These are phyloP conservation scores for Drosophila ochracea DNA, from an alignment of 2,888 invertebrate species.

Conservation along the genomic window DNA sequence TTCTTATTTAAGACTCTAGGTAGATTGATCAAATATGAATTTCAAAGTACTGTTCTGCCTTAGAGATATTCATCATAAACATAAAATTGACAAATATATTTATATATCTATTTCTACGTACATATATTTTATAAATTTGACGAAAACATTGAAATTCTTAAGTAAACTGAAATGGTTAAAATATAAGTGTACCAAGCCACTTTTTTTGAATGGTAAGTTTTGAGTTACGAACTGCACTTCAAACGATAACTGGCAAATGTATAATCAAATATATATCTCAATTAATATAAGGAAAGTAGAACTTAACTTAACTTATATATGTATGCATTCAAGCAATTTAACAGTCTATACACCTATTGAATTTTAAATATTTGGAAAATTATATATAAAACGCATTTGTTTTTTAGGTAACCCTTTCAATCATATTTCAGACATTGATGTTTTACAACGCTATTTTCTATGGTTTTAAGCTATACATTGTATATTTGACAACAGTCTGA, in stretches of 20 bases:
- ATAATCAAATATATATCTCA: no score
- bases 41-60: not conserved
- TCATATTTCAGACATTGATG: not conserved
- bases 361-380: not conserved
- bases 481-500: not conserved
- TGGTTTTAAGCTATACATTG: not conserved
- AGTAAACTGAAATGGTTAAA: not conserved
- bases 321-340: not conserved
- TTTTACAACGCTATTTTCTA: not conserved
- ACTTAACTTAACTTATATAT: not conserved
- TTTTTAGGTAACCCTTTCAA: not conserved
- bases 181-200: not conserved
- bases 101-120: not conserved
- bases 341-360: not conserved
- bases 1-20: not conserved
- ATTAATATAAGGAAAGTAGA: not conserved
- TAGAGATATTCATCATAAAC: conserved; percentile 5
- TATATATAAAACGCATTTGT: not conserved
- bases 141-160: conserved; percentile 9
- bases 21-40: conserved; percentile 3
- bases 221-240: not conserved
- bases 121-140: not conserved
- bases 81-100: not conserved
- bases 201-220: conserved; percentile 1
- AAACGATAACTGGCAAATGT: not conserved